Base-by-base conservation (phyloP, 2,113 vertebrate genomes). In the Phoxinus phoxinus region DNA sequence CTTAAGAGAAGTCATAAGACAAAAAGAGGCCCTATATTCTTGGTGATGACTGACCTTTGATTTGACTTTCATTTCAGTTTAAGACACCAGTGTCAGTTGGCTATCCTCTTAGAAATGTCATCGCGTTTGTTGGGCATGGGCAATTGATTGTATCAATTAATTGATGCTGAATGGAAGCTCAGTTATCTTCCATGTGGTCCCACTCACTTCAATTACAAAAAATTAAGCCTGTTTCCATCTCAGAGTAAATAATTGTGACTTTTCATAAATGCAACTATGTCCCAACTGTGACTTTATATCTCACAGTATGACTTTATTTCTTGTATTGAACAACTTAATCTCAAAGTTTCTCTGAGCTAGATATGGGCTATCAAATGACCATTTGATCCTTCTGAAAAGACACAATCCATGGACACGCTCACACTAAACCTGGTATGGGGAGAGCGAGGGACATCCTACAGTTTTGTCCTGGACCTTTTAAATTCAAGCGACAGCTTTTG, bases 1-100 rank as follows among this genome's bases (percentile, higher is more conserved):
- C 11, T 61, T 32, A 59, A 56, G n/a, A 73, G 32, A 74, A 82
- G 44, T 67, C 85, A 76, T 67, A 25, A 53, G 67, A 86, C 30
- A 44, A 58, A 77, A 56, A 56, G 23, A 56, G 63, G 41, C n/a
- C 65, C 25, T 56, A 3, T 27, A 30, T 13, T 25, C 7, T 63
- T 61, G 9, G 6, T 63, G 19, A 25, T 44, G n/a, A 27, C 56
- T 46, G 78, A 63, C 37, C 58, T 79, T 59, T 79, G 23, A 25
- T 41, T 17, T 11, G 30, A 35, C 35, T 81, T 81, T 81, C 37
- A 12, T 5, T 79, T 21, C 32, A 59, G 2, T 59, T 32, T 15
- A 79, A 59, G 21, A 79, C 32, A 41, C 0, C 32, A 10, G 11
- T 58, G 21, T 58, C 21, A 79, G 12, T 41, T 13, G 19, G 21